Conservation (phyloP, 2,888 invertebrate species). For the Villa cingulata region DNA sequence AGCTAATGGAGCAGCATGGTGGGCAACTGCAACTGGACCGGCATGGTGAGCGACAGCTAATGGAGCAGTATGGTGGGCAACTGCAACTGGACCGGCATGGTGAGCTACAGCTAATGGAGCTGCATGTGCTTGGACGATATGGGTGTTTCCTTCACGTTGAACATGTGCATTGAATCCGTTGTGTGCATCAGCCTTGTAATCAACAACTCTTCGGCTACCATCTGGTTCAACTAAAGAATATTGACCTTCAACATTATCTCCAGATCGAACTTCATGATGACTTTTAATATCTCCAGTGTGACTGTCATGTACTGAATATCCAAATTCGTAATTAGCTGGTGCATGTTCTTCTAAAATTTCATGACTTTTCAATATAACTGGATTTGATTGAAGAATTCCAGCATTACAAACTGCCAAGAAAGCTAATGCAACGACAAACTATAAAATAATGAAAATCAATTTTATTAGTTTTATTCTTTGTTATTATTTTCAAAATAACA, state of each 20-base stretch:
- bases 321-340: constrained; percentile 33
- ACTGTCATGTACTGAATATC: constrained; percentile 32
- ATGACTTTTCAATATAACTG: not conserved
- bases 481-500: too few relatives aligned
- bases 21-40: constrained; percentile 2
- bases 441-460: not conserved
- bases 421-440: not conserved
- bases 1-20: not conserved
- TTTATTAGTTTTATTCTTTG: too few relatives aligned
- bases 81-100: constrained; percentile 2
- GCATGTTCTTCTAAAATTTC: constrained; percentile 12
- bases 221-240: constrained; percentile 34
- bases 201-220: constrained; percentile 32
- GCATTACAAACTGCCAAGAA: not conserved
- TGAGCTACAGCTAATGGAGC: constrained; percentile 1
- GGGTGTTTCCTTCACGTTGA: constrained; percentile 25
- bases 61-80: constrained; percentile 6
- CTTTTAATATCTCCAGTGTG: constrained; percentile 35
- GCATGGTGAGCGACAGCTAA: constrained; percentile 4
- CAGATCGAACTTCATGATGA: constrained; percentile 33
- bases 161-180: constrained; percentile 34
- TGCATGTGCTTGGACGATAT: constrained; percentile 6
- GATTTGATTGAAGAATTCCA: not conserved
- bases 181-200: constrained; percentile 31
- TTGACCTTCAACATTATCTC: constrained; percentile 32